These are phyloP conservation scores for Papilio glaucus DNA, from an alignment of 1,140 invertebrate genomes.

Conservation along the genomic window DNA sequence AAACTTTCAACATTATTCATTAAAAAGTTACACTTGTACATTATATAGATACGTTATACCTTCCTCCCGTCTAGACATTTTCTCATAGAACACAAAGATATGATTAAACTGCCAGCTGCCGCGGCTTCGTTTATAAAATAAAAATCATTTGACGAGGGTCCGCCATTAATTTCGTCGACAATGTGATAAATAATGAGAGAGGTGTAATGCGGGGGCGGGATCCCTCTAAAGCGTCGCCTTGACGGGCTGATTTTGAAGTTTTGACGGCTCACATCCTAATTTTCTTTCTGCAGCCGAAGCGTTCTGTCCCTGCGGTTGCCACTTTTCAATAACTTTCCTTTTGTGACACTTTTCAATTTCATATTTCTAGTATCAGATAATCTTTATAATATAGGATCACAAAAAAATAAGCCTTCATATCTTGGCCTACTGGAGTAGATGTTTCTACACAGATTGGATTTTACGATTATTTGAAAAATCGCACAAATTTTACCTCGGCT, in stretches of 20 bases:
- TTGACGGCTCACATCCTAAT: slow-evolving; percentile 80
- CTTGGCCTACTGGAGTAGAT: too few relatives aligned
- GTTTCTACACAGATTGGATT: too few relatives aligned
- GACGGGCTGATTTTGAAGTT: slow-evolving; percentile 76
- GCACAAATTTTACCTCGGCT: too few relatives aligned
- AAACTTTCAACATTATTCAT: too few relatives aligned
- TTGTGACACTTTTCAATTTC: slow-evolving; percentile 55
- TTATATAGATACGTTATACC: neutral
- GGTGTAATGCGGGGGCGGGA: slow-evolving; percentile 77
- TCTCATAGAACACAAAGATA: slow-evolving; percentile 67
- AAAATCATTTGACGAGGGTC: slow-evolving; percentile 82
- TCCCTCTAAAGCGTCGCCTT: slow-evolving; percentile 74
- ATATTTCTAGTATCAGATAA: slow-evolving; percentile 11
- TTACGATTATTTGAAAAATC: too few relatives aligned
- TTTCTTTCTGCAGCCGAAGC: slow-evolving; percentile 67
- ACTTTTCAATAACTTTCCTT: slow-evolving; percentile 69
- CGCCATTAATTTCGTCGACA: slow-evolving; percentile 80
- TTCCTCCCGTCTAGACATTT: slow-evolving; percentile 41
- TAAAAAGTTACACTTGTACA: too few relatives aligned
- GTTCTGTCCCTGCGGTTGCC: slow-evolving; percentile 54
- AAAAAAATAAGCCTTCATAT: too few relatives aligned
- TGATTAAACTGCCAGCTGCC: slow-evolving; percentile 81
- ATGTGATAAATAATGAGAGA: slow-evolving; percentile 83
- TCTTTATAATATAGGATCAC: too few relatives aligned
- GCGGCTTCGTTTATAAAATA: slow-evolving; percentile 77